These are phyloP conservation scores for Argya squamiceps DNA, from an alignment of 2,797 vertebrate genomes.

Conservation along the genomic window DNA sequence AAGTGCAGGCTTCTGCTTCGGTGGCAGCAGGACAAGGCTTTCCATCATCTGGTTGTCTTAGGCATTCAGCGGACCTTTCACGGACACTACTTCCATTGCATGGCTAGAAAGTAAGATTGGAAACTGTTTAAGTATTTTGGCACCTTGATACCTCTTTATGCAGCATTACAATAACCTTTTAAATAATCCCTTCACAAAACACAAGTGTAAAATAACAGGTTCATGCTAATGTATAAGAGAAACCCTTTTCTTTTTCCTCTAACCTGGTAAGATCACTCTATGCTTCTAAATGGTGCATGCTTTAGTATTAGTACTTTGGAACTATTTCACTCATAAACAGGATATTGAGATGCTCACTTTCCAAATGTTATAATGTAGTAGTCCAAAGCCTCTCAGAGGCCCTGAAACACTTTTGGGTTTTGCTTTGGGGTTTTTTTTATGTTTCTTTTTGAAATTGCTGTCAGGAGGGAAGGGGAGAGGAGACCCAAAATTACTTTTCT, in stretches of 20 bases:
- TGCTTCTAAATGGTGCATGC: background rate
- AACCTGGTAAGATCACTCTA: background rate
- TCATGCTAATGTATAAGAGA: background rate
- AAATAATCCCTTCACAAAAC: background rate
- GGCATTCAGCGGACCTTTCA: constrained; percentile 81
- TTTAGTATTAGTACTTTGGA: background rate
- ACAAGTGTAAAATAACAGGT: background rate
- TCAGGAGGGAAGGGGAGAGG: background rate
- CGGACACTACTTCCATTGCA: constrained; percentile 85
- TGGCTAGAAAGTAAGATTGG: constrained; percentile 77
- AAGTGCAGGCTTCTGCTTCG: constrained; percentile 85
- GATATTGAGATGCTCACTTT: background rate
- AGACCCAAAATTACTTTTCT: background rate
- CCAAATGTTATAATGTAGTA: background rate
- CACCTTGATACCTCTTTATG: background rate
- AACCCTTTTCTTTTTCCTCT: background rate
- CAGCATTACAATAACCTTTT: background rate
- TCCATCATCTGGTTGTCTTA: constrained; percentile 86
- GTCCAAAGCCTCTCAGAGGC: background rate
- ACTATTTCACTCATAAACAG: background rate
- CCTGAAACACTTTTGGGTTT: background rate
- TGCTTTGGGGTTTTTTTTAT: background rate
- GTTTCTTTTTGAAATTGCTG: background rate
- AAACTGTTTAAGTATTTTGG: background rate
- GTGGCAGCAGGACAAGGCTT: constrained; percentile 84